Conservation (phyloP, 1,140 invertebrate species). For the Bombus ignitus region DNA sequence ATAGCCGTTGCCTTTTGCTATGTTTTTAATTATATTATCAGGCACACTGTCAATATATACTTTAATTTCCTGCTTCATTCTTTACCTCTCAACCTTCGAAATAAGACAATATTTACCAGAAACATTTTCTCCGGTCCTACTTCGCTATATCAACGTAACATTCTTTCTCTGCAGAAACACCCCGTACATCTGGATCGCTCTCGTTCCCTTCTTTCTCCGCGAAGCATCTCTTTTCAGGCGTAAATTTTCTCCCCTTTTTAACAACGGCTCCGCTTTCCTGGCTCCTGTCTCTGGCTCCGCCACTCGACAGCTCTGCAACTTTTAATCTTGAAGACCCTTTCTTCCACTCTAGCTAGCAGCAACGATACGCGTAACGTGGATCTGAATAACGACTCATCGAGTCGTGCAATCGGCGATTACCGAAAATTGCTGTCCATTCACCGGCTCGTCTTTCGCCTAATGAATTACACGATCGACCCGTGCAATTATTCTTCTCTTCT, state of each 20-base stretch:
- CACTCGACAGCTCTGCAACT: slow-evolving; percentile 21
- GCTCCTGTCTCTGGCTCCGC: neutral
- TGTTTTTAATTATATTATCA: neutral
- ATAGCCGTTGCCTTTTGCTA: too few relatives aligned
- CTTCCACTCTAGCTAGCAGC: slow-evolving; percentile 39
- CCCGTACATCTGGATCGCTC: neutral
- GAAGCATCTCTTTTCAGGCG: slow-evolving; percentile 1
- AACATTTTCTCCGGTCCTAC: neutral
- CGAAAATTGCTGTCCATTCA: slow-evolving; percentile 60
- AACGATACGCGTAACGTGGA: slow-evolving; percentile 43
- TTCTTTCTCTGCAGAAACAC: neutral
- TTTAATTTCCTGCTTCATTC: neutral
- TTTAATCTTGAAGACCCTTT: slow-evolving; percentile 33
- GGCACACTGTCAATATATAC: neutral
- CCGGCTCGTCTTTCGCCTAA: slow-evolving; percentile 27
- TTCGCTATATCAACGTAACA: neutral
- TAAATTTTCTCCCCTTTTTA: slow-evolving; percentile 32
- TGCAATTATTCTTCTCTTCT: slow-evolving; percentile 34
- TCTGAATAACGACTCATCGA: slow-evolving; percentile 64
- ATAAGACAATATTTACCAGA: neutral
- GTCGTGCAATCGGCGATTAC: slow-evolving; percentile 63
- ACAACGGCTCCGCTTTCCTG: neutral
- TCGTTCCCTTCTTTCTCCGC: neutral
- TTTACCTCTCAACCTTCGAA: neutral
- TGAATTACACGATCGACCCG: slow-evolving; percentile 35